A percentile compares a stretch with the other conserved stretches of the same genome.
Evolutionary conservation across 1,140 invertebrate species (phyloP).

Genomic region (Anastatus disparis): DNA sequence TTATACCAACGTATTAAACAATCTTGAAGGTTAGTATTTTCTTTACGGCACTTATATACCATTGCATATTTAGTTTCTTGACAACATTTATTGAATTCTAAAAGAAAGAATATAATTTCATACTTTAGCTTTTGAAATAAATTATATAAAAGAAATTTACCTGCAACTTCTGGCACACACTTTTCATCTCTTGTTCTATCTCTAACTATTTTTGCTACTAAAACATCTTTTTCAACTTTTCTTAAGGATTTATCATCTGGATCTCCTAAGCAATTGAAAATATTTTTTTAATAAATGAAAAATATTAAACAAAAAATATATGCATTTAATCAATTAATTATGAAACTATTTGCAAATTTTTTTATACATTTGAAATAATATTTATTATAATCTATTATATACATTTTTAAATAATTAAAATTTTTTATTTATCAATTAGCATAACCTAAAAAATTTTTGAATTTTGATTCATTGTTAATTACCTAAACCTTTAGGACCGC

Average conservation of each 20-base stretch:
- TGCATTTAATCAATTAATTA: neutral
- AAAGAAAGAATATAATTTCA: slow-evolving; percentile 46
- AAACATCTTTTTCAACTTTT: slow-evolving; percentile 84
- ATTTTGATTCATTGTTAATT: too few relatives aligned
- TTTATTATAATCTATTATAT: neutral
- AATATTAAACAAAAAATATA: neutral
- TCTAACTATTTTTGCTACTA: slow-evolving; percentile 87
- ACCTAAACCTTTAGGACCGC: slow-evolving; percentile 71
- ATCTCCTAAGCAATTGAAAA: slow-evolving; percentile 74
- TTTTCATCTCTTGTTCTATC: slow-evolving; percentile 81
- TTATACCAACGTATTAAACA: slow-evolving; percentile 82
- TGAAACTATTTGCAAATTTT: too few relatives aligned
- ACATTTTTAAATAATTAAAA: too few relatives aligned
- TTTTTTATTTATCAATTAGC: too few relatives aligned
- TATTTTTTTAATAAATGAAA: slow-evolving; percentile 9
- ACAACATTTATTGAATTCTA: slow-evolving; percentile 81
- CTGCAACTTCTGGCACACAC: slow-evolving; percentile 77
- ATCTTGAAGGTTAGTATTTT: slow-evolving; percentile 75
- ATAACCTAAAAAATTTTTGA: too few relatives aligned
- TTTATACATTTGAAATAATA: neutral
- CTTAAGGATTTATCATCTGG: slow-evolving; percentile 82
- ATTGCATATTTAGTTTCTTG: slow-evolving; percentile 76
- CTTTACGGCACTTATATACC: slow-evolving; percentile 77
- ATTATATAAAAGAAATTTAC: slow-evolving; percentile 52
- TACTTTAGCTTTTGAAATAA: slow-evolving; percentile 14